Evolutionary conservation across 2,113 vertebrate species (phyloP).

Genomic region (Pseudolaguvia tuberculata): DNA sequence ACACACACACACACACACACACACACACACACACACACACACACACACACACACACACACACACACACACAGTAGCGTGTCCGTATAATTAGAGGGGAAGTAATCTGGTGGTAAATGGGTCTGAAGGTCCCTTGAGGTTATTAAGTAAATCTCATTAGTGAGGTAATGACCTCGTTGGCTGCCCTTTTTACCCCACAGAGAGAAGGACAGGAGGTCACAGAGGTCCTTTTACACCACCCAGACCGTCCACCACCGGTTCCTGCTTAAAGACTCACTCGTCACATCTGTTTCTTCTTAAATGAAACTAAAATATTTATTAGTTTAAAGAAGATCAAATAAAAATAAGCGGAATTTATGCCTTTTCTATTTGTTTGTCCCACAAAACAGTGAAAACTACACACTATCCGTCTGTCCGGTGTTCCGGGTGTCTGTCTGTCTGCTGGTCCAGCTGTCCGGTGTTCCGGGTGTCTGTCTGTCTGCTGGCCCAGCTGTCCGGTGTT

Average conservation of each 20-base stretch:
- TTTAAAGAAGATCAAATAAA: no score
- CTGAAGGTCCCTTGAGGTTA: constrained; percentile 49
- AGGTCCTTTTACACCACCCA: not conserved
- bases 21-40: not conserved
- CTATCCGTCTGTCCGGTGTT: no score
- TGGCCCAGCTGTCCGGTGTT: no score
- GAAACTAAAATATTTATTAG: no score
- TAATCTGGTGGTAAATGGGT: constrained; percentile 47
- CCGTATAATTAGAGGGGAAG: constrained; percentile 52
- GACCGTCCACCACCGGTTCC: not conserved
- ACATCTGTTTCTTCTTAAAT: no score
- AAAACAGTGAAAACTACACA: no score
- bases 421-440: no score
- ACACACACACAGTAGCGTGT: constrained; percentile 25
- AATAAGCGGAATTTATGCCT: no score
- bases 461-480: no score
- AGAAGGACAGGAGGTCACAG: constrained; percentile 18
- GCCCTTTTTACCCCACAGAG: constrained; percentile 23
- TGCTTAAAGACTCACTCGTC: not conserved
- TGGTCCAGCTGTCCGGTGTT: no score
- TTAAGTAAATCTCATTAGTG: constrained; percentile 48
- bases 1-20: no score
- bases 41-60: constrained; percentile 3
- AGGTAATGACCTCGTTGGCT: constrained; percentile 46
- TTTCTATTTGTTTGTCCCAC: no score